These are phyloP conservation scores for Drosophila paulistorum DNA, from an alignment of 1,140 invertebrate species.

Conservation along the genomic window DNA sequence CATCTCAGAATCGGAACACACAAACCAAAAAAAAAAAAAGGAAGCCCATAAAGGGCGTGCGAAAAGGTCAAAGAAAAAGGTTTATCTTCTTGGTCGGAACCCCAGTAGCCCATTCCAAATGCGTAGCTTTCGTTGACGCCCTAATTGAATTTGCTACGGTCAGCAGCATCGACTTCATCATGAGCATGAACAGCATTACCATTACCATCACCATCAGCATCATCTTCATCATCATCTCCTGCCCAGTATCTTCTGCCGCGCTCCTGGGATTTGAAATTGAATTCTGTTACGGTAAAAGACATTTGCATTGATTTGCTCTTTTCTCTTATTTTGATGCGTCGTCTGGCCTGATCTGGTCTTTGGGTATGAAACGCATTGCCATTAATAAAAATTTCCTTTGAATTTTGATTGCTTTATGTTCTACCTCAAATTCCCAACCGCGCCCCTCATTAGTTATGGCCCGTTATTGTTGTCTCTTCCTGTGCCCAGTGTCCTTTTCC, in stretches of 20 bases:
- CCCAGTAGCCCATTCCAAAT: conserved; percentile 32
- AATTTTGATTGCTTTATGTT: conserved; percentile 78
- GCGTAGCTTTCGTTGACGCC: conserved; percentile 39
- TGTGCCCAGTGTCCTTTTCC: conserved; percentile 31
- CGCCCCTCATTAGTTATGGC: background rate
- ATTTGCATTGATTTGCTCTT: conserved; percentile 80
- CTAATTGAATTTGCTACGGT: conserved; percentile 81
- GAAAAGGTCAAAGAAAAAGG: conserved; percentile 69
- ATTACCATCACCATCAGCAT: conserved; percentile 49
- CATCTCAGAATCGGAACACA: background rate
- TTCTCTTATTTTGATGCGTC: conserved; percentile 59
- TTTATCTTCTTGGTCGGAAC: conserved; percentile 41
- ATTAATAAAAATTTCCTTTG: conserved; percentile 82
- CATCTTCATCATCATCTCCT: conserved; percentile 46
- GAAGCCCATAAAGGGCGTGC: conserved; percentile 39
- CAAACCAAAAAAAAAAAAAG: conserved; percentile 1
- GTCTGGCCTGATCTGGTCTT: conserved; percentile 48
- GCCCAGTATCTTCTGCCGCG: conserved; percentile 14
- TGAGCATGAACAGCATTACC: background rate
- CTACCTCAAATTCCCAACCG: background rate
- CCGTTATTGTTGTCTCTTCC: conserved; percentile 55
- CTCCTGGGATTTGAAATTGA: conserved; percentile 71
- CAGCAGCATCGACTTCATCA: conserved; percentile 59
- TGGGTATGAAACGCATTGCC: conserved; percentile 65
- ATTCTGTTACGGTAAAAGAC: conserved; percentile 75